phyloP scores from a whole-genome alignment of 2,113 vertebrate species.

The Sminthopsis crassicaudata region DNA sequence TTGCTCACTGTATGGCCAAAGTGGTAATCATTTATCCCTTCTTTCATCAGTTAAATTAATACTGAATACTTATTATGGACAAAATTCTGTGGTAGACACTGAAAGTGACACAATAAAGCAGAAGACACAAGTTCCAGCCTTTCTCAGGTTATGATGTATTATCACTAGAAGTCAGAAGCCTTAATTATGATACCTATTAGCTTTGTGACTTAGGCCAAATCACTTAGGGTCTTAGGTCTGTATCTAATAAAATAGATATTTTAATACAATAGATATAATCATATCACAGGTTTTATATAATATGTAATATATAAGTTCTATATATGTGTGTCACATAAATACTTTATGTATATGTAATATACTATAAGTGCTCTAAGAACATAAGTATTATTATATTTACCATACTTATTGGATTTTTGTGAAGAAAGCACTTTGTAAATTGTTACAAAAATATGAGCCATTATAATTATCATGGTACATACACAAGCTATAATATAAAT shows the following conservation, averaged over 20 bases:
- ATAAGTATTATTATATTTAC: neutral
- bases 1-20: neutral
- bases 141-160: neutral
- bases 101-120: slow-evolving; percentile 21
- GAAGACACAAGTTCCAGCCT: slow-evolving; percentile 10
- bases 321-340: neutral
- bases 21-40: neutral
- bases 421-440: neutral
- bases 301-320: neutral
- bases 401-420: neutral
- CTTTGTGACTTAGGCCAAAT: neutral
- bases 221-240: neutral
- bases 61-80: neutral
- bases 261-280: neutral
- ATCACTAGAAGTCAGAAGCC: neutral
- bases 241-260: neutral
- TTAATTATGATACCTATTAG: neutral
- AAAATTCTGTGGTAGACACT: slow-evolving; percentile 21
- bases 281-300: neutral
- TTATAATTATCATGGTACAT: neutral
- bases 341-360: neutral
- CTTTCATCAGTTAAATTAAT: slow-evolving; percentile 12
- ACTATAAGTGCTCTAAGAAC: neutral
- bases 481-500: slow-evolving; percentile 36
- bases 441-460: neutral